phyloP scores from a whole-genome alignment of 1,140 invertebrate genomes.

The Apis mellifera region Amel_HAv3.1 CM009941.2:1392001-1392500 shows the following conservation, averaged over 20 bases:
- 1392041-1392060: too few relatives aligned
- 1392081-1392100: too few relatives aligned
- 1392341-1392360: not conserved
- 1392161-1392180: too few relatives aligned
- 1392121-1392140: too few relatives aligned
- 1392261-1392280: not conserved
- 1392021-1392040: too few relatives aligned
- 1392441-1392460: not conserved
- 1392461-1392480: not conserved
- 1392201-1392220: too few relatives aligned
- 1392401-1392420: not conserved
- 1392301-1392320: not conserved
- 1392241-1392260: not conserved
- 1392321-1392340: not conserved
- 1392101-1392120: too few relatives aligned
- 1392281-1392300: not conserved
- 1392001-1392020: too few relatives aligned
- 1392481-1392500: slow-evolving; percentile 4
- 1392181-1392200: too few relatives aligned
- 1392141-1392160: too few relatives aligned
- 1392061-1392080: too few relatives aligned
- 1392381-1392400: not conserved
- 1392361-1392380: not conserved
- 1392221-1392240: too few relatives aligned
- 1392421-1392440: not conserved